Conservation (phyloP, 2,113 vertebrate species). For the Aspiorhynchus laticeps region DNA sequence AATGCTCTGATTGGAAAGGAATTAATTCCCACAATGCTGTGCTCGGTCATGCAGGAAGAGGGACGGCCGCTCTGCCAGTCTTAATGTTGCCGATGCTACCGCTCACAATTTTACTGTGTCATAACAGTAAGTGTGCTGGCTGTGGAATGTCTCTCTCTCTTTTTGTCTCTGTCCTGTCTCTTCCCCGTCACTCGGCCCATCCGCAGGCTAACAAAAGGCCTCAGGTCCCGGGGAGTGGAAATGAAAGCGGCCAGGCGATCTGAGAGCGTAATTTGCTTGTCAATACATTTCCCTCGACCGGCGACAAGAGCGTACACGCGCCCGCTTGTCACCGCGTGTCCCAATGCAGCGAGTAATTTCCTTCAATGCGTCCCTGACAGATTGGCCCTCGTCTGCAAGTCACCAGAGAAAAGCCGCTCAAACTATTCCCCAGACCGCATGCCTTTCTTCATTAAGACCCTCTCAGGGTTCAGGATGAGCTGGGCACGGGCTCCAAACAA, state of each 20-base stretch:
- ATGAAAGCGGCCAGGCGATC: slow-evolving; percentile 79
- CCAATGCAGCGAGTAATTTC: slow-evolving; percentile 93
- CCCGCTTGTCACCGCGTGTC: slow-evolving; percentile 87
- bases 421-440: slow-evolving; percentile 86
- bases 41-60: slow-evolving; percentile 88
- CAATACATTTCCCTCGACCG: slow-evolving; percentile 81
- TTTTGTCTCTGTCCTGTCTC: slow-evolving; percentile 15
- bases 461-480: slow-evolving; percentile 83
- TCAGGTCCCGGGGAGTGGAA: slow-evolving; percentile 81
- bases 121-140: slow-evolving; percentile 77
- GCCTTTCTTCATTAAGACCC: slow-evolving; percentile 96
- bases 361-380: slow-evolving; percentile 92
- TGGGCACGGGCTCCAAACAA: slow-evolving; percentile 73
- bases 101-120: slow-evolving; percentile 84
- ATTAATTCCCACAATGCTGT: slow-evolving; percentile 96
- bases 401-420: slow-evolving; percentile 90
- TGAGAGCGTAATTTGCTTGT: slow-evolving; percentile 94
- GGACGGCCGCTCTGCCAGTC: slow-evolving; percentile 86
- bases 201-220: slow-evolving; percentile 74
- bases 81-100: slow-evolving; percentile 86
- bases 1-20: slow-evolving; percentile 91
- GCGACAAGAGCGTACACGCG: slow-evolving; percentile 74
- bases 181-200: slow-evolving; percentile 1
- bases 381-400: slow-evolving; percentile 92
- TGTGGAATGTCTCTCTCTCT: slow-evolving; percentile 51